A percentile compares a stretch with the other conserved stretches of the same genome.
Conservation (phyloP, 2,888 invertebrate genomes). For the Galerucella pusilla region DNA sequence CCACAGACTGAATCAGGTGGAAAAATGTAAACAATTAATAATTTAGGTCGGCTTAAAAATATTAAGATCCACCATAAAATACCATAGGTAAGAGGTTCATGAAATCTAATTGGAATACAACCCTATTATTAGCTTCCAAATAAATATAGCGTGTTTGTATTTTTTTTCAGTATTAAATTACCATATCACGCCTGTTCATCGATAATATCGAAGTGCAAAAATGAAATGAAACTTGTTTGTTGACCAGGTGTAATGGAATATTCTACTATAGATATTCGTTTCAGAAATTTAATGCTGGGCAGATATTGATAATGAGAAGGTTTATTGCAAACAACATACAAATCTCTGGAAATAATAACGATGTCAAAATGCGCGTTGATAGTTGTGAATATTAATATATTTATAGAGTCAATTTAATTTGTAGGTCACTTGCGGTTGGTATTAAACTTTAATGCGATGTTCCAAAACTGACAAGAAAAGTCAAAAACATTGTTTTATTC, state of each 20-base stretch:
- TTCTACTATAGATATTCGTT: constrained; percentile 24
- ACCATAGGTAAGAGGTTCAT: too few relatives aligned
- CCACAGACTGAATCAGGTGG: too few relatives aligned
- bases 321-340: background rate
- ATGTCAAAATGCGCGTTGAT: background rate
- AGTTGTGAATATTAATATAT: too few relatives aligned
- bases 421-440: too few relatives aligned
- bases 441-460: too few relatives aligned
- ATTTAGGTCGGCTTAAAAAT: too few relatives aligned
- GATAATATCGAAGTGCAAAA: constrained; percentile 25
- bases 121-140: background rate
- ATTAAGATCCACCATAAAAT: too few relatives aligned
- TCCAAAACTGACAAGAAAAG: too few relatives aligned
- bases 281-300: constrained; percentile 36
- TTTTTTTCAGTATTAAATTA: constrained; percentile 23
- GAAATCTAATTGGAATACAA: too few relatives aligned
- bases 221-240: constrained; percentile 37
- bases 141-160: background rate
- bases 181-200: constrained; percentile 24
- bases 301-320: constrained; percentile 19
- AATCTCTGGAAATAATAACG: background rate
- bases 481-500: too few relatives aligned
- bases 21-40: too few relatives aligned
- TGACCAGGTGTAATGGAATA: constrained; percentile 39
- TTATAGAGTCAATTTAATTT: too few relatives aligned